Base-by-base conservation (phyloP, 2,888 invertebrate genomes). In the Mactromeris polynyma region DNA sequence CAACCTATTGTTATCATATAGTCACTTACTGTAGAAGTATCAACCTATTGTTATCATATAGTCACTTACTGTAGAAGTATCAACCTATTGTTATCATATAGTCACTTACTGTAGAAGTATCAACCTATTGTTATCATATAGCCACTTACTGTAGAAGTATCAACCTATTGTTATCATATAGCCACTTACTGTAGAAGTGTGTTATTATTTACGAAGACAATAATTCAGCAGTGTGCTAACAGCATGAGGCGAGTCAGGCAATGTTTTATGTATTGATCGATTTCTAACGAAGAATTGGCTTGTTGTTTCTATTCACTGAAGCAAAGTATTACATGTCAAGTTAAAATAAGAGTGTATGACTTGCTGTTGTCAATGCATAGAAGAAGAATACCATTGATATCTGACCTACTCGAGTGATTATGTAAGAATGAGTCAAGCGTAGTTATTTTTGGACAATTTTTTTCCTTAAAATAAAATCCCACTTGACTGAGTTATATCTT, bases 311-410 rank as follows among this genome's bases (percentile, higher is more conserved):
- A 73, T 73, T 36, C 73, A 73, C 17, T 33, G 73, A 26, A 73
- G 73, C 73, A 73, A 73, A 36, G 73, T 73, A 73, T 73, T 73
- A 73, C 36, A 19, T 73, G 36, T 31, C 73, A 73, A 33, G 73
- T 73, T 26, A 73, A 73, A 73, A 31, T 73, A 33, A 33, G 26
- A 73, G 7, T 33, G 73, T 73, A 73, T 73, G 73, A 73, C 19
- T 36, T 36, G 33, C 36, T 73, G 73, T 73, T 64, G 26, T 26
- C 11, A 26, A 26, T 64, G 58, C 26, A 46, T 46, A 14, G 58
- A 64, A 26, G 58, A 64, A n/a, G 58, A 64, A 26, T 26, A 2
- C 7, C 58, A 64, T 64, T 64, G 58, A 26, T 26, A n/a, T 64
- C 58, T 11, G 58, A 26, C 26, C 4, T 1, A 64, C 11, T 26